A percentile compares a stretch with the other conserved stretches of the same genome.
Evolutionary conservation across 2,113 vertebrate species (phyloP).

Genomic region (Clinocottus analis): DNA sequence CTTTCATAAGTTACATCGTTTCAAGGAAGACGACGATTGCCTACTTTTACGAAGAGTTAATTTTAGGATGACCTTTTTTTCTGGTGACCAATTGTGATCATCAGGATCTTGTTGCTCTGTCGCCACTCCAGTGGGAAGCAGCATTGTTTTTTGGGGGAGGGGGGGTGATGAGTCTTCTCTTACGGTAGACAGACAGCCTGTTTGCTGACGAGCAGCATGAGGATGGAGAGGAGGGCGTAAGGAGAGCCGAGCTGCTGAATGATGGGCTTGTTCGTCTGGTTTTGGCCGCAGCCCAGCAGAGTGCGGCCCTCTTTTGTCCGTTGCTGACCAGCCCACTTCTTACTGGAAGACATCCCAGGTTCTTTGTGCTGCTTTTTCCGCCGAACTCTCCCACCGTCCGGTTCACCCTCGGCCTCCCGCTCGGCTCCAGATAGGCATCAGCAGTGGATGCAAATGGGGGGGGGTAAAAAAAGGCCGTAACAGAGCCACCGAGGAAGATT

Average conservation of each 20-base stretch:
- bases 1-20: background rate
- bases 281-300: constrained; percentile 35
- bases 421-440: background rate
- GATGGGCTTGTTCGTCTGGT: constrained; percentile 41
- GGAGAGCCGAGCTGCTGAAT: constrained; percentile 38
- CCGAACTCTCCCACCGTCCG: background rate
- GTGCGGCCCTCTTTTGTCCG: constrained; percentile 45
- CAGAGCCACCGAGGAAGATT: background rate
- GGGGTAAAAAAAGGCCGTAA: background rate
- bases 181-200: background rate
- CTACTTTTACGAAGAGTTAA: background rate
- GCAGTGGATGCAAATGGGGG: background rate
- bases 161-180: constrained; percentile 10
- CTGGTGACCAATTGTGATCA: no score
- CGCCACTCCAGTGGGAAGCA: background rate
- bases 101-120: background rate
- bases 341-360: constrained; percentile 44
- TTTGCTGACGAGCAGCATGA: constrained; percentile 37
- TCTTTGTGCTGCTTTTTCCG: constrained; percentile 38
- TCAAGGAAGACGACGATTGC: no score
- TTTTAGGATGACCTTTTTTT: no score
- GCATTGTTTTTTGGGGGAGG: no score
- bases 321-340: constrained; percentile 24
- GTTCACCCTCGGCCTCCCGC: background rate
- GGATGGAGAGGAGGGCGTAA: background rate